These are phyloP conservation scores for Athalia circularis DNA, from an alignment of 2,888 invertebrate genomes.

Conservation along the genomic window DNA sequence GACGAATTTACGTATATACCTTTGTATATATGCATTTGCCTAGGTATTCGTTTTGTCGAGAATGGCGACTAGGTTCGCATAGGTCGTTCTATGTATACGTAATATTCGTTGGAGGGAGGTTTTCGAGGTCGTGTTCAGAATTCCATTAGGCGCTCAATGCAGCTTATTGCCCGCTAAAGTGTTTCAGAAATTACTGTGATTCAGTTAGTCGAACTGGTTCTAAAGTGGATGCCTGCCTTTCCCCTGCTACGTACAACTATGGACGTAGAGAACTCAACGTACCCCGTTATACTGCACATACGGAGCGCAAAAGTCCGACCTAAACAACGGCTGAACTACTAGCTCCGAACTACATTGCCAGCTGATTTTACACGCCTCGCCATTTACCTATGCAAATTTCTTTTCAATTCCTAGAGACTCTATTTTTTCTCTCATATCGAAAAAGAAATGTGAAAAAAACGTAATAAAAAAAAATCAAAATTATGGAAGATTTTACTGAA, in stretches of 20 bases:
- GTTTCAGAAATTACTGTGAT: conserved; percentile 43
- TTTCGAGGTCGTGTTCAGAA: conserved; percentile 41
- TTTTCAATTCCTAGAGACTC: too few species aligned
- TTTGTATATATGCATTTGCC: too few species aligned
- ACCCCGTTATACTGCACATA: background rate
- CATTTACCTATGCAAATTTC: too few species aligned
- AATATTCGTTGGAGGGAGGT: background rate
- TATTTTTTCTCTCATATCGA: too few species aligned
- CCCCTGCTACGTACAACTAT: background rate
- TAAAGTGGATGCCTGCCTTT: conserved; percentile 9
- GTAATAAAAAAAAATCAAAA: too few species aligned
- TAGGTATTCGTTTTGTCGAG: too few species aligned
- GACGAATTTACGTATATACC: too few species aligned
- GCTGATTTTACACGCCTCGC: background rate
- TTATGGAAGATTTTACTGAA: too few species aligned
- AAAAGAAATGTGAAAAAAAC: too few species aligned
- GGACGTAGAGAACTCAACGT: conserved; percentile 23
- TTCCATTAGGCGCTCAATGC: conserved; percentile 42
- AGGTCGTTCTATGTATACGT: background rate
- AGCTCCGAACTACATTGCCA: background rate
- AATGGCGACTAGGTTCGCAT: background rate
- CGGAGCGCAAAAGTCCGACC: background rate
- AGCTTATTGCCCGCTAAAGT: conserved; percentile 46
- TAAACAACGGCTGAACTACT: conserved; percentile 11
- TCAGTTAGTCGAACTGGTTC: conserved; percentile 41